Conservation (phyloP, 2,888 invertebrate species). For the Sthenelais limicola region DNA sequence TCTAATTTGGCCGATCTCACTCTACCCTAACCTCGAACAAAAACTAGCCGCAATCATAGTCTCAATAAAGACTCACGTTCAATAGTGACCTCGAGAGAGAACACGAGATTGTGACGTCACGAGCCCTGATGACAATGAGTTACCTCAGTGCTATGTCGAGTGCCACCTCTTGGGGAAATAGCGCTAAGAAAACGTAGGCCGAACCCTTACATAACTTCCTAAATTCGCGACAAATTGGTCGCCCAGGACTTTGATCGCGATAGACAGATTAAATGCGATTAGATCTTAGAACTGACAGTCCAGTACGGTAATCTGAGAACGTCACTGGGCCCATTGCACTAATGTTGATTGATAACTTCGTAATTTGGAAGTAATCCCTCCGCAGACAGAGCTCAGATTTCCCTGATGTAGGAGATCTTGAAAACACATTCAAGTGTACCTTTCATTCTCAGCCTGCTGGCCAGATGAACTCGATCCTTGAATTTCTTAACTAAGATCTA, state of each 20-base stretch:
- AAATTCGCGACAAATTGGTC: constrained; percentile 35
- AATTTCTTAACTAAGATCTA: no score
- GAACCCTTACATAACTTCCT: constrained; percentile 10
- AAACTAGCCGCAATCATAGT: no score
- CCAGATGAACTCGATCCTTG: no score
- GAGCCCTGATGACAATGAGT: constrained; percentile 17
- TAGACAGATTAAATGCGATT: constrained; percentile 21
- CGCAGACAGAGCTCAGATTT: no score
- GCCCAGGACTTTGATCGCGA: background rate
- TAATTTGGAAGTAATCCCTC: no score
- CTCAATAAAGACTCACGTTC: no score
- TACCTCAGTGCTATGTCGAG: constrained; percentile 1
- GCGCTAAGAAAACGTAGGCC: background rate
- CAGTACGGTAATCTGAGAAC: constrained; percentile 1
- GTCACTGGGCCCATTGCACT: background rate
- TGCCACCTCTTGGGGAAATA: background rate
- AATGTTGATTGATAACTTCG: no score
- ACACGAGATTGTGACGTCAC: constrained; percentile 13
- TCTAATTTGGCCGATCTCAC: no score
- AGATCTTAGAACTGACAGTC: background rate
- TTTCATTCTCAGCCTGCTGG: no score
- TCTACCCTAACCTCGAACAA: no score
- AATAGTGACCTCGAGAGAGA: constrained; percentile 22
- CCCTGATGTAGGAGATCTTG: no score
- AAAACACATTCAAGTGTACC: no score